phyloP scores from a whole-genome alignment of 2,113 vertebrate species.

The Bubalus kerabau region DNA sequence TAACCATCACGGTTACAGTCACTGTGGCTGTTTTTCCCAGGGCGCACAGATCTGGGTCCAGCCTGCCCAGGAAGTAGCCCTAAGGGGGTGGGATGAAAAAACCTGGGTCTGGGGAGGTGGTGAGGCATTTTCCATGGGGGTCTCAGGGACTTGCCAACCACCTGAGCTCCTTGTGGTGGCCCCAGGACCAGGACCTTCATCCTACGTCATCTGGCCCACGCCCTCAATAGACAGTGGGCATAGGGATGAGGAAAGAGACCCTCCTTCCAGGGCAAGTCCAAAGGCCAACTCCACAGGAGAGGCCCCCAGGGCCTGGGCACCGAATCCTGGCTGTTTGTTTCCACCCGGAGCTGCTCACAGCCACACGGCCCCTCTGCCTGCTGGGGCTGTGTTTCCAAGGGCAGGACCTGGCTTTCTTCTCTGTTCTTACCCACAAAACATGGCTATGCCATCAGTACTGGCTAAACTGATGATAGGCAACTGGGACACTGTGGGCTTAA shows the following conservation, averaged over 20 bases:
- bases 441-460: not conserved
- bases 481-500: conserved; percentile 49
- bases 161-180: not conserved
- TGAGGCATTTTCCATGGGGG: not conserved
- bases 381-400: not conserved
- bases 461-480: not conserved
- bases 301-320: not conserved
- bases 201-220: not conserved
- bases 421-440: not conserved
- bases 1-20: fast-evolving
- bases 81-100: not conserved
- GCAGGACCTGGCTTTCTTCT: not conserved
- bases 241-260: not conserved
- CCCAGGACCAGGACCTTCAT: not conserved
- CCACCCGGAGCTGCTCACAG: not conserved
- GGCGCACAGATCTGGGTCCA: not conserved
- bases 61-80: not conserved
- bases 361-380: not conserved
- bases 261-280: not conserved
- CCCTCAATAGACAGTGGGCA: not conserved
- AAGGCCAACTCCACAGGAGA: not conserved
- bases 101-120: not conserved
- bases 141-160: not conserved
- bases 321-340: not conserved
- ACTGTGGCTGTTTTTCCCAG: not conserved